phyloP scores from a whole-genome alignment of 2,888 invertebrate species.

The Platycnemis pennipes region DNA sequence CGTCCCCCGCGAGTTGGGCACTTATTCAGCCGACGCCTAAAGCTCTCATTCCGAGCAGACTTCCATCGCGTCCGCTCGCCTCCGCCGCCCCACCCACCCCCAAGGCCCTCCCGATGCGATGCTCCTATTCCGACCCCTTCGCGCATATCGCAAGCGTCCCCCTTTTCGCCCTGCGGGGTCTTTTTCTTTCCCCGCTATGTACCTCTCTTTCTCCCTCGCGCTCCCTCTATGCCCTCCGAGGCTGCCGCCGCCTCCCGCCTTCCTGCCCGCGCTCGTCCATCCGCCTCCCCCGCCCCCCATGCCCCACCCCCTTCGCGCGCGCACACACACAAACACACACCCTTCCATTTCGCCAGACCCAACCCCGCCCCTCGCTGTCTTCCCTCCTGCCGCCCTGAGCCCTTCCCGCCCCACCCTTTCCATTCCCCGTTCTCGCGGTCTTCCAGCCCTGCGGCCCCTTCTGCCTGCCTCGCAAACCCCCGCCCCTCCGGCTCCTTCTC shows the following conservation, averaged over 20 bases:
- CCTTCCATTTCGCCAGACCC: slow-evolving; percentile 8
- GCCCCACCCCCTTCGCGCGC: not conserved
- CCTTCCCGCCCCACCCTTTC: slow-evolving; percentile 71
- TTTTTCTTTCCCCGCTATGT: not conserved
- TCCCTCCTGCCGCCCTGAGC: slow-evolving; percentile 74
- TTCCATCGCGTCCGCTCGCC: slow-evolving; percentile 35
- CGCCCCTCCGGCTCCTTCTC: slow-evolving; percentile 69
- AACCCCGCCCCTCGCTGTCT: slow-evolving; percentile 73
- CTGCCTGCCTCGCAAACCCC: slow-evolving; percentile 46
- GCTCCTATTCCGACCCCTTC: slow-evolving; percentile 52
- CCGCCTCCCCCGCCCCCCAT: not conserved
- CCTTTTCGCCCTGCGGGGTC: slow-evolving; percentile 55
- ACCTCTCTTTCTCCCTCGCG: not conserved
- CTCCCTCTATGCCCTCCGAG: not conserved
- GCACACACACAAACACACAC: not conserved
- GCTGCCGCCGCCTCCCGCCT: not conserved
- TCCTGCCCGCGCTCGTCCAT: not conserved
- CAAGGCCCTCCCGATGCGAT: not conserved
- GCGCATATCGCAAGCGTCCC: slow-evolving; percentile 29
- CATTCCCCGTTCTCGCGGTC: slow-evolving; percentile 69
- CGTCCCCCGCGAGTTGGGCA: slow-evolving; percentile 77
- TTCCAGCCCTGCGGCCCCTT: slow-evolving; percentile 70
- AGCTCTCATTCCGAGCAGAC: slow-evolving; percentile 29
- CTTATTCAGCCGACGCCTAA: slow-evolving; percentile 47
- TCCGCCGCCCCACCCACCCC: not conserved